Base-by-base conservation (phyloP, 1,140 invertebrate genomes). In the Sitodiplosis mosellana region DNA sequence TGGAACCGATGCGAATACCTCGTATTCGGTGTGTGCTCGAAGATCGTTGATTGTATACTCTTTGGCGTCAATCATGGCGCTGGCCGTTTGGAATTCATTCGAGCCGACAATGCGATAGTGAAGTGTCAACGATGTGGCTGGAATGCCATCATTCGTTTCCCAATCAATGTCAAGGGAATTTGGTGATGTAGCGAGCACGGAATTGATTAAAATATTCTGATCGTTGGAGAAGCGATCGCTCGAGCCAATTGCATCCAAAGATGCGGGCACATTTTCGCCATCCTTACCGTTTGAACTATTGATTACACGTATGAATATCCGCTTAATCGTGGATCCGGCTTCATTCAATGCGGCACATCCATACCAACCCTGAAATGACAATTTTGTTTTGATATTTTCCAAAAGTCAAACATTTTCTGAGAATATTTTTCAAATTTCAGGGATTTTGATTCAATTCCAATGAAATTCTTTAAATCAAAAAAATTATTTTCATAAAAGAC, bases 1-100 rank as follows among this genome's bases (percentile, higher is more conserved):
- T 71, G 17, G 72, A 74, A 51, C 77, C 75, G 61, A 74, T 79
- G 63, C 76, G 84, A 83, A 83, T 51, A 83, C 77, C 60, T 84
- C 79, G 58, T 86, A 87, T 51, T 74, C 74, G 12, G 76, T 80
- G 54, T 72, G 81, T 51, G 82, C 81, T 42, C 74, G 69, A 14
- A 87, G 61, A 50, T 76, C 74, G 2, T 72, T 71, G 2, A 87
- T 64, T 1, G 77, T 67, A 54, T 78, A 76, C 48, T 63, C 69
- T 4, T 70, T 74, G 2, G 70, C 67, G 19, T 70, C 71, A 42
- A 71, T 74, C 44, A 74, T 61, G 0, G 75, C 72, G 2, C 70
- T 75, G 0, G 73, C 66, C 67, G 74, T 76, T 51, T 68, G 66
- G 54, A 72, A 74, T 45, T 72, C 69, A 1, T 55, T 69, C 59